phyloP scores from a whole-genome alignment of 2,113 vertebrate genomes.

The Kobus ellipsiprymnus region DNA sequence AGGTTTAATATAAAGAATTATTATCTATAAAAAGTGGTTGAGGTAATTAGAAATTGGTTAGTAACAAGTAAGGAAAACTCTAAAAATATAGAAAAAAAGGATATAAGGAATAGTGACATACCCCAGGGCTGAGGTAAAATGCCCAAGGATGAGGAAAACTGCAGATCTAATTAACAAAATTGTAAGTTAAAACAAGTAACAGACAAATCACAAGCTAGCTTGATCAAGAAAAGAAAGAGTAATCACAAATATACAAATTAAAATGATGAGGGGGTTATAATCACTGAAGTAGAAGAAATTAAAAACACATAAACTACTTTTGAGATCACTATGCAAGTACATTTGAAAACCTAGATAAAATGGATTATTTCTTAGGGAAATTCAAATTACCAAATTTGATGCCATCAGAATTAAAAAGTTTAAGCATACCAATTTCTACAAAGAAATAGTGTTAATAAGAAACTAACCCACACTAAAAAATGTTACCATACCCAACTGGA shows the following conservation, averaged over 20 bases:
- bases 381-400: neutral
- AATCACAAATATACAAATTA: neutral
- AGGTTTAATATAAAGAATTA: neutral
- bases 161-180: neutral
- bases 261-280: neutral
- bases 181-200: neutral
- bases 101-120: neutral
- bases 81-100: neutral
- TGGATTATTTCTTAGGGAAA: neutral
- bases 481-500: neutral
- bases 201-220: neutral
- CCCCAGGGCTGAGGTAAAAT: neutral
- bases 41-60: neutral
- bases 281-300: neutral
- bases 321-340: neutral
- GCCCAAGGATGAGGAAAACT: neutral
- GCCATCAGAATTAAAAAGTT: neutral
- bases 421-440: neutral
- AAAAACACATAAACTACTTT: neutral
- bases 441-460: neutral
- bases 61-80: neutral
- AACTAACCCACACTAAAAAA: neutral
- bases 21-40: neutral
- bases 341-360: neutral
- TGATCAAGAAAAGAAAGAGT: neutral